Evolutionary conservation across 1,140 invertebrate genomes (phyloP).

Genomic region (Homarus americanus): DNA sequence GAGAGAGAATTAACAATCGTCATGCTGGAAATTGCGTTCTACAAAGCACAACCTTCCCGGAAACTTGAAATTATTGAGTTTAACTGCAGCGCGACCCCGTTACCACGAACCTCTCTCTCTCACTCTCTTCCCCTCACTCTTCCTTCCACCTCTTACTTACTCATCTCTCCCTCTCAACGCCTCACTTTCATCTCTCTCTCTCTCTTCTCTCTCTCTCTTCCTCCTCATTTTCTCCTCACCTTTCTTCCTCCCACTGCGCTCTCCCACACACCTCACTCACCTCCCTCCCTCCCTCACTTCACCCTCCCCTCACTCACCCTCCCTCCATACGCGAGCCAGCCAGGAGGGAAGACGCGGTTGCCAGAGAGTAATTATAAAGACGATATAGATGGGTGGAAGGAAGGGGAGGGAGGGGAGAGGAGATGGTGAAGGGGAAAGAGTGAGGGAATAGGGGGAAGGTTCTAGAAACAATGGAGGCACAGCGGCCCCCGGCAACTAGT

Average conservation of each 20-base stretch:
- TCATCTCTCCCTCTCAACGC: too few species aligned
- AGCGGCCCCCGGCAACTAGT: conserved; percentile 8
- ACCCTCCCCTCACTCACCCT: background rate
- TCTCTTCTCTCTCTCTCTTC: too few species aligned
- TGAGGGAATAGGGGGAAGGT: background rate
- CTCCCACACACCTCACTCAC: too few species aligned
- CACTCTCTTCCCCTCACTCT: too few species aligned
- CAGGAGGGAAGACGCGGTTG: background rate
- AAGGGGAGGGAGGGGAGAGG: background rate
- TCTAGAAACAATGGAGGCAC: conserved; percentile 10
- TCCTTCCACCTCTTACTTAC: too few species aligned
- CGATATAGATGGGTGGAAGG: background rate
- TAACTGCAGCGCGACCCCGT: conserved; percentile 33
- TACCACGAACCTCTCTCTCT: background rate
- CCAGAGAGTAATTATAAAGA: conserved; percentile 6
- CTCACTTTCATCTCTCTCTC: too few species aligned
- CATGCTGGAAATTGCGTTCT: conserved; percentile 26
- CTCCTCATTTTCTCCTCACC: too few species aligned
- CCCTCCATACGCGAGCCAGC: background rate
- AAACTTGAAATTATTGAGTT: conserved; percentile 40
- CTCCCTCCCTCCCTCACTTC: too few species aligned
- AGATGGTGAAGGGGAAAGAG: background rate
- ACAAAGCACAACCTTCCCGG: conserved; percentile 13
- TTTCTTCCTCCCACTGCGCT: too few species aligned
- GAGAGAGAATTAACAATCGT: conserved; percentile 34